Evolutionary conservation across 2,797 vertebrate species (phyloP).

Genomic region (Bradypus variegatus): DNA sequence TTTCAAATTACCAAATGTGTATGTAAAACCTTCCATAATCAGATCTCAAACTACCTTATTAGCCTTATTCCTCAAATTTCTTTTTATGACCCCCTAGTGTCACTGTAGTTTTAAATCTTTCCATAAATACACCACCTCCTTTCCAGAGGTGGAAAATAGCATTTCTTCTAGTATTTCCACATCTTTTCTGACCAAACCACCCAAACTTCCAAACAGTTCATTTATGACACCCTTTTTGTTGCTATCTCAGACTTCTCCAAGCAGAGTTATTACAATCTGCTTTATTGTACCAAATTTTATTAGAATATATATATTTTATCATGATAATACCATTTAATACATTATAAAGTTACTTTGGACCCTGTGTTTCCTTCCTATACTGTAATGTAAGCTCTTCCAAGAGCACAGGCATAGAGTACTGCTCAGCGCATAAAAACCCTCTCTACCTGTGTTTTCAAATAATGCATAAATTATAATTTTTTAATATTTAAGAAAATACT

Average conservation of each 20-base stretch:
- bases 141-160: not conserved
- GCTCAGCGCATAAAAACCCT: not conserved
- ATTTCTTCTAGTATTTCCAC: not conserved
- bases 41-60: not conserved
- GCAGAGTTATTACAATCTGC: not conserved
- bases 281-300: not conserved
- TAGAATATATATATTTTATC: not conserved
- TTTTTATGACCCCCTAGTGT: not conserved
- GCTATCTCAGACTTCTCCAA: not conserved
- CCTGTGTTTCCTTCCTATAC: not conserved
- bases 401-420: not conserved
- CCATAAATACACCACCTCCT: not conserved
- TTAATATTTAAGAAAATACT: not conserved
- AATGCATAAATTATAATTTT: not conserved
- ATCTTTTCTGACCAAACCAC: not conserved
- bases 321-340: not conserved
- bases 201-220: not conserved
- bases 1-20: not conserved
- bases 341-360: not conserved
- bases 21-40: not conserved
- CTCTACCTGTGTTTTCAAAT: not conserved
- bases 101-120: not conserved
- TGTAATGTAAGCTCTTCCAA: not conserved
- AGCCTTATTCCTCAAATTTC: not conserved
- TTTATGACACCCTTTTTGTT: not conserved